Evolutionary conservation across 2,113 vertebrate species (phyloP).

Genomic region (Neoarius graeffei): DNA sequence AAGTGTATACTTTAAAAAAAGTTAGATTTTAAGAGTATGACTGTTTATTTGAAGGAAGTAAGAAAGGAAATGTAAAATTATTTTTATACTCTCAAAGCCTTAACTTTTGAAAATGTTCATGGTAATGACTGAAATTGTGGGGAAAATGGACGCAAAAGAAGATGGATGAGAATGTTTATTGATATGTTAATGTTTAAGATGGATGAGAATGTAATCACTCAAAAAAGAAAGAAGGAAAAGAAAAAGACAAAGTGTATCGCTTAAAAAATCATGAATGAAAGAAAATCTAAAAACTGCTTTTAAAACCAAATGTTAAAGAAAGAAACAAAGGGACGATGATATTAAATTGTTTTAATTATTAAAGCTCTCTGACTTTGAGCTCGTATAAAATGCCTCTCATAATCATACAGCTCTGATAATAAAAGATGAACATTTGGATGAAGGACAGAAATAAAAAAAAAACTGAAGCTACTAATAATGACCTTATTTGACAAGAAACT

Average conservation of each 20-base stretch:
- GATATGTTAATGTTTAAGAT: too few relatives aligned
- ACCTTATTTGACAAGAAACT: background rate
- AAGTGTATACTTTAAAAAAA: background rate
- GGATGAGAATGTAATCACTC: background rate
- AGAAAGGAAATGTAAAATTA: background rate
- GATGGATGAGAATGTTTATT: background rate
- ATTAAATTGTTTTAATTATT: background rate
- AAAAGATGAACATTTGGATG: background rate
- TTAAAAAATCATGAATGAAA: background rate
- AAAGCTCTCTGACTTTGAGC: background rate
- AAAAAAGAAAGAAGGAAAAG: background rate
- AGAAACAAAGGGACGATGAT: background rate
- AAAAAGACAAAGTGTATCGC: background rate
- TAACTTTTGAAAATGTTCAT: background rate
- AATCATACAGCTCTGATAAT: background rate
- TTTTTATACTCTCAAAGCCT: conserved; percentile 1
- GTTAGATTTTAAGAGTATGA: too few relatives aligned
- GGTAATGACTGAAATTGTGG: background rate
- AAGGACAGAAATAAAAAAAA: background rate
- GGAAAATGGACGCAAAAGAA: background rate
- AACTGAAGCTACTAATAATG: background rate
- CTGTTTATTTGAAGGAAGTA: too few relatives aligned
- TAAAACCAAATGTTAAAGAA: background rate
- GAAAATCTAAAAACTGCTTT: background rate
- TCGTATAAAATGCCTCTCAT: background rate